These are phyloP conservation scores for Ptiloglossa arizonensis DNA, from an alignment of 1,140 invertebrate genomes.

Conservation along the genomic window DNA sequence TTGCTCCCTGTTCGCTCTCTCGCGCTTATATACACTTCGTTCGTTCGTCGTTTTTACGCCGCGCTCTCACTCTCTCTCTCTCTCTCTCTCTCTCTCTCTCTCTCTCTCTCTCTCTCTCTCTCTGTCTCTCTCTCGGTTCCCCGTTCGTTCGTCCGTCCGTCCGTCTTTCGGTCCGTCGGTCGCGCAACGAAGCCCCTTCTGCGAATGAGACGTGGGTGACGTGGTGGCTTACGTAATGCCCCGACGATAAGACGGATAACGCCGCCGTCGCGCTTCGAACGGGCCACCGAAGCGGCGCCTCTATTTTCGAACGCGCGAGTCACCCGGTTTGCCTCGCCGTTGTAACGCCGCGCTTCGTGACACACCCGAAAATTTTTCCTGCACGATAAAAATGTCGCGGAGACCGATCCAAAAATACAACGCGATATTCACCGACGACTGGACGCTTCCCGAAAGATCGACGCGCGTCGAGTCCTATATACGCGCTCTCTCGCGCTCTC, in stretches of 20 bases:
- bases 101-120: no score
- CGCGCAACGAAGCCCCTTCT: slow-evolving; percentile 42
- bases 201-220: slow-evolving; percentile 59
- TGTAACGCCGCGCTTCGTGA: slow-evolving; percentile 1
- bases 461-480: no score
- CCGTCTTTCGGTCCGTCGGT: background rate
- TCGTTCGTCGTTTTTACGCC: no score
- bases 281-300: slow-evolving; percentile 56
- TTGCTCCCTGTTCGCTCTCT: no score
- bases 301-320: slow-evolving; percentile 63
- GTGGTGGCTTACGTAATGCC: slow-evolving; percentile 59
- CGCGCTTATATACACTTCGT: no score
- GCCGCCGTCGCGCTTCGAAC: slow-evolving; percentile 26
- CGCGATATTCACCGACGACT: no score
- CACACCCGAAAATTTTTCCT: slow-evolving; percentile 34
- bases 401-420: slow-evolving; percentile 15
- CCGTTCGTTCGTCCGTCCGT: no score
- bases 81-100: no score
- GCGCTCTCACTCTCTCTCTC: no score
- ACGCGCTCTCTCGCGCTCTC: no score
- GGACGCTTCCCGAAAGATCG: no score
- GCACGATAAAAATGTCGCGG: slow-evolving; percentile 48
- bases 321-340: slow-evolving; percentile 35
- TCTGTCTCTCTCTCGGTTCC: no score
- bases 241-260: slow-evolving; percentile 64